Conservation (phyloP, 92 coral and sea anemone species). For the Paragorgia papillata region DNA sequence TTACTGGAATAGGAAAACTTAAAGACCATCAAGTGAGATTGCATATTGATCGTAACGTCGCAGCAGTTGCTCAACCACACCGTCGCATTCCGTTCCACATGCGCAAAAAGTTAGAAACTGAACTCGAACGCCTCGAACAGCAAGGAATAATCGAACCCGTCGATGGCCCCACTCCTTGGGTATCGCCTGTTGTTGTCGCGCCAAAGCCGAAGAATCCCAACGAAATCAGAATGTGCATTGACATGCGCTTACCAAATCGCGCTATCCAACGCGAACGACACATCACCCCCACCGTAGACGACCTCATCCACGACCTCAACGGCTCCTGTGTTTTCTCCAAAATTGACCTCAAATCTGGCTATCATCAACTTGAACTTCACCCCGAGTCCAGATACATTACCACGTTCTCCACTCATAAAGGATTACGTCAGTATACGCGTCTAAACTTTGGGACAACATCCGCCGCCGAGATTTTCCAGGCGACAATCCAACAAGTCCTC, state of each 20-base stretch:
- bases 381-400: constrained; percentile 41
- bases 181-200: constrained; percentile 33
- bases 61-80: constrained; percentile 26
- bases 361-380: constrained; percentile 9
- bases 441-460: constrained; percentile 36
- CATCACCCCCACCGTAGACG: constrained; percentile 20
- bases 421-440: constrained; percentile 2
- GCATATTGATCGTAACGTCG: background rate
- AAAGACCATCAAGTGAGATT: background rate
- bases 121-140: constrained; percentile 4
- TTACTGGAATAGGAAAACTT: background rate
- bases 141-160: constrained; percentile 16
- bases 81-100: constrained; percentile 28
- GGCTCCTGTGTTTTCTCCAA: constrained; percentile 7
- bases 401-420: constrained; percentile 30
- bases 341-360: background rate
- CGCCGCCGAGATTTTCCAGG: constrained; percentile 24
- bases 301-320: constrained; percentile 16
- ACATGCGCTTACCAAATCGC: constrained; percentile 18
- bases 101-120: constrained; percentile 12
- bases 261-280: constrained; percentile 10
- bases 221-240: constrained; percentile 20
- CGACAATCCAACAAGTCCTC: constrained; percentile 27
- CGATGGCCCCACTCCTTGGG: constrained; percentile 42
- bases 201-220: constrained; percentile 34